These are phyloP conservation scores for Myotis davidii DNA, from an alignment of 2,113 vertebrate species.

Conservation along the genomic window DNA sequence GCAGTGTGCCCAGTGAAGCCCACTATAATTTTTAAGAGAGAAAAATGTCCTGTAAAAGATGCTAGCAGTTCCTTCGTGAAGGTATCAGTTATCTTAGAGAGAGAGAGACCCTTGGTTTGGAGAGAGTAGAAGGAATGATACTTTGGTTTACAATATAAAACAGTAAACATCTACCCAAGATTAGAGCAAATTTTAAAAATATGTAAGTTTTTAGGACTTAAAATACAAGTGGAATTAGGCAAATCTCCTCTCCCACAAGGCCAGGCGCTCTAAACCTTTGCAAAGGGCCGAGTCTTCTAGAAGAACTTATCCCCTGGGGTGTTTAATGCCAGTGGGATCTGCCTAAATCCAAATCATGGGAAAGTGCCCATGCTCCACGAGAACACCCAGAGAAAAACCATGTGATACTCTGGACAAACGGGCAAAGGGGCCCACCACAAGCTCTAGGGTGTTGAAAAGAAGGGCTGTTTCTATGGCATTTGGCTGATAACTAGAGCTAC, in stretches of 20 bases:
- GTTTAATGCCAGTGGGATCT: background rate
- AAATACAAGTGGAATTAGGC: background rate
- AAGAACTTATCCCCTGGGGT: background rate
- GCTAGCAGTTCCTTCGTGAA: background rate
- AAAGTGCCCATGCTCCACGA: background rate
- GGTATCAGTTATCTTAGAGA: background rate
- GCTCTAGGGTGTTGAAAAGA: background rate
- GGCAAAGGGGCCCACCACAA: background rate
- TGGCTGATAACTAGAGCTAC: background rate
- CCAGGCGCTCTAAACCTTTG: background rate
- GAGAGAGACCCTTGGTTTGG: background rate
- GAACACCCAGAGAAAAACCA: slow-evolving; percentile 17
- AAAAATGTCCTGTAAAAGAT: background rate
- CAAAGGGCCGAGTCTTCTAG: background rate
- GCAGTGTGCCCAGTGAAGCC: background rate
- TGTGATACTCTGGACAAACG: background rate
- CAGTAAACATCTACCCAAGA: background rate
- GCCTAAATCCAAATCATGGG: background rate
- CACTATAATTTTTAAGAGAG: slow-evolving; percentile 11
- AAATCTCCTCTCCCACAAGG: background rate
- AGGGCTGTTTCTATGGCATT: background rate
- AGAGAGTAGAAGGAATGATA: slow-evolving; percentile 4
- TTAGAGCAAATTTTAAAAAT: background rate
- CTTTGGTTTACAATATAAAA: slow-evolving; percentile 14
- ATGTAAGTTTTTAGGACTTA: background rate